Base-by-base conservation (phyloP, 1,140 invertebrate species). In the Prorops nasuta region DNA sequence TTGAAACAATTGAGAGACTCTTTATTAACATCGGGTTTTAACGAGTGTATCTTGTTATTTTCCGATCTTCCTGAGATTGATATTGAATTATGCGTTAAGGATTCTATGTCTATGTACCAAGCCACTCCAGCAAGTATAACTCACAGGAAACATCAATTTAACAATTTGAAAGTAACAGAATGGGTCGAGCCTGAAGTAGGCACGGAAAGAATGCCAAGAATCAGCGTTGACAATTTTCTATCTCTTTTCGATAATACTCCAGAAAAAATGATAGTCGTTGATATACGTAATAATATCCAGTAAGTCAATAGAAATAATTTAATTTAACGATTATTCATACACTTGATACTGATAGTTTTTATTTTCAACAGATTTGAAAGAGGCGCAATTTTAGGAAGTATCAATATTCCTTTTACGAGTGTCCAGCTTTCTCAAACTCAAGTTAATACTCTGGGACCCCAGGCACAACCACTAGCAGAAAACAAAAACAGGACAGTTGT, bases 11-110 rank as follows among this genome's bases (percentile, higher is more conserved):
- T 98, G 17, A 77, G 92, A 56, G 88, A 88, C 60, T 88, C 90
- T 2, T 74, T 98, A 9, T 77, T 98, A 0, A 83, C 84, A 6
- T 96, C 90, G 17, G 94, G 94, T 2, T 98, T 98, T 71, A 98
- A 98, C 69, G 96, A 98, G 66, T 98, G 96, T 66, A 98, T 98
- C 58, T 76, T 98, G 28, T 78, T 98, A 9, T 98, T 98, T 77
- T 98, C 95, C 31, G 95, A 98, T 80, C 83, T 98, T 69, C 96
- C 96, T n/a, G 94, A 98, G 76, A 92, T 98, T 46, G 92, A 96
- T 61, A 98, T 98, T 61, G 93, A 97, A 66, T 83, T 85, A 51
- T 96, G 93, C 79, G 92, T 98, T 1, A 85, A 85, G 74, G 89
- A 94, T 73, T 94, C 95, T 0, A 88, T 90, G 58, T 82, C 85